phyloP scores from a whole-genome alignment of 53 echinoderm and acorn worm species.

The Hippasteria phrygiana region DNA sequence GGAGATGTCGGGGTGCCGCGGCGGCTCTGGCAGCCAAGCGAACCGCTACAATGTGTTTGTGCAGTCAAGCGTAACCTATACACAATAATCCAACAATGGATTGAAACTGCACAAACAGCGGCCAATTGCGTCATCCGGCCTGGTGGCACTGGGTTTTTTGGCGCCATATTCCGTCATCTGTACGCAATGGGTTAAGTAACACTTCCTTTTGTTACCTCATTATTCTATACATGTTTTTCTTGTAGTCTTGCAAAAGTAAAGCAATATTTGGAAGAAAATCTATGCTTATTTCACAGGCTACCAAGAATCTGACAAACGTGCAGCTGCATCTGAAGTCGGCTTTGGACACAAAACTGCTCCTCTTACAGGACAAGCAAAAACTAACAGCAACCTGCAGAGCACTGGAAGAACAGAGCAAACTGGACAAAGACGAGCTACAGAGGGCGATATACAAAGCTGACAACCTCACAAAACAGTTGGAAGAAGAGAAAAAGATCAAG shows the following conservation, averaged over 20 bases:
- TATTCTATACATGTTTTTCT: background rate
- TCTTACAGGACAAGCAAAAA: constrained; percentile 41
- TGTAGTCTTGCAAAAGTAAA: background rate
- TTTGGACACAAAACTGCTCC: constrained; percentile 2
- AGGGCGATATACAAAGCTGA: constrained; percentile 32
- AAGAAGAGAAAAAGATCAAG: constrained; percentile 39
- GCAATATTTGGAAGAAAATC: background rate
- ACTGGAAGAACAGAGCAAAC: constrained; percentile 44
- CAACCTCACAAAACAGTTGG: constrained; percentile 21
- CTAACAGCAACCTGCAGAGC: background rate
- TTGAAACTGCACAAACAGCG: no score
- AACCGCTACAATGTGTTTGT: no score
- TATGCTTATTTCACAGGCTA: background rate
- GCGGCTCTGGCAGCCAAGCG: no score
- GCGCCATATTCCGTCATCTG: no score
- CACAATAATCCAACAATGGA: no score
- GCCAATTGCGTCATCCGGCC: no score
- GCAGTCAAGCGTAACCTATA: no score
- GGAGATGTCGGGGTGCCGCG: no score
- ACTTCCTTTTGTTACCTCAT: no score
- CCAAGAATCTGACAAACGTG: constrained; percentile 46
- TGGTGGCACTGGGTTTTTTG: no score
- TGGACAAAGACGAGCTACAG: constrained; percentile 43
- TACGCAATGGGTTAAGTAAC: no score
- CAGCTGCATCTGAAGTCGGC: constrained; percentile 25